Percentiles rank a stretch among this genome's conserved stretches.
Conservation (phyloP, 2,797 vertebrate species). For the Notolabrus celidotus region DNA sequence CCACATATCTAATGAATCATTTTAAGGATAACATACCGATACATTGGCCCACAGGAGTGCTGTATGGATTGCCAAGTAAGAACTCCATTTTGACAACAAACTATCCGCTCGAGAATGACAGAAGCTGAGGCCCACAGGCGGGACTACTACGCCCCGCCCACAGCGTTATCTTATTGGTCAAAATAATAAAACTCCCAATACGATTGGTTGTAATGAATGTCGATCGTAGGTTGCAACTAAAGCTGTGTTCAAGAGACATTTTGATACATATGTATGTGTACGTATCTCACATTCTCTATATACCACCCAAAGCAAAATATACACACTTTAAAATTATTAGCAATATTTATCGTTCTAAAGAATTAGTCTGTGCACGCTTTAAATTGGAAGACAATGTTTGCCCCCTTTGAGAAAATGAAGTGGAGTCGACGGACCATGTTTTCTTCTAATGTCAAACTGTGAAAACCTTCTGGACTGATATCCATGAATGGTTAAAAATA, state of each 20-base stretch:
- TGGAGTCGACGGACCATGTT: too few relatives aligned
- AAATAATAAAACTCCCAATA: rapidly evolving
- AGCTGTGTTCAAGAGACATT: slow-evolving; percentile 52
- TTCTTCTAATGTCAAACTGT: too few relatives aligned
- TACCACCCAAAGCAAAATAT: too few relatives aligned
- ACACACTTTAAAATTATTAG: too few relatives aligned
- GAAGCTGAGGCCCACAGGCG: slow-evolving; percentile 53
- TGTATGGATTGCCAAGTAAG: slow-evolving; percentile 97
- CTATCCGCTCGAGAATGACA: slow-evolving; percentile 72
- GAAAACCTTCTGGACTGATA: too few relatives aligned
- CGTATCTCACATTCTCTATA: too few relatives aligned
- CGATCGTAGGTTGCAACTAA: slow-evolving; percentile 44
- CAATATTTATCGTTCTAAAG: too few relatives aligned
- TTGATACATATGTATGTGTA: not conserved
- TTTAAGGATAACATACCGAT: slow-evolving; percentile 87
- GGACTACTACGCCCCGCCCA: slow-evolving; percentile 59
- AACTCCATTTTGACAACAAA: slow-evolving; percentile 99
- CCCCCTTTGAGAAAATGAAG: too few relatives aligned
- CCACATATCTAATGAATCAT: not conserved
- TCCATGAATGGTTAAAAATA: too few relatives aligned
- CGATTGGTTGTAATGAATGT: slow-evolving; percentile 42
- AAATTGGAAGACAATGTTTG: too few relatives aligned
- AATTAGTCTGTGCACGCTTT: too few relatives aligned
- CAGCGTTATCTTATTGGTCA: slow-evolving; percentile 60
- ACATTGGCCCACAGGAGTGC: slow-evolving; percentile 96